Evolutionary conservation across 2,888 invertebrate species (phyloP).

Genomic region (Spisula solida): DNA sequence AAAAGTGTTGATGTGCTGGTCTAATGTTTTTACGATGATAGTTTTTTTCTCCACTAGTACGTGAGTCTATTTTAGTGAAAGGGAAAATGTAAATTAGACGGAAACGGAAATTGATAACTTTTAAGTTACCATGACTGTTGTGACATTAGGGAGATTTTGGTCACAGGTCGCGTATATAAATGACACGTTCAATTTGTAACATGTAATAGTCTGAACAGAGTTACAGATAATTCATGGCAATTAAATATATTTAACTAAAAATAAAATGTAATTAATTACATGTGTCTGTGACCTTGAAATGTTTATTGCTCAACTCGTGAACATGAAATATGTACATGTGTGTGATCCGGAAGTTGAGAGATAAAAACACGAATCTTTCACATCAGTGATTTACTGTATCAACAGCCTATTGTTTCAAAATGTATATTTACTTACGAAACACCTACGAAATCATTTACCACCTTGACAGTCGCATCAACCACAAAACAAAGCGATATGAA

Average conservation of each 20-base stretch:
- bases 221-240: not conserved
- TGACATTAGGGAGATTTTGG: too few species aligned
- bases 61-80: too few species aligned
- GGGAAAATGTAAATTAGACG: too few species aligned
- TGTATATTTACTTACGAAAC: not conserved
- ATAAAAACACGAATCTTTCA: not conserved
- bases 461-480: slow-evolving; percentile 1
- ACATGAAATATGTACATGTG: not conserved
- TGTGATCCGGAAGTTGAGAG: not conserved
- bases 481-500: slow-evolving; percentile 16
- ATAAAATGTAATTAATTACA: not conserved
- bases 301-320: not conserved
- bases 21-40: too few species aligned
- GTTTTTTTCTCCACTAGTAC: too few species aligned
- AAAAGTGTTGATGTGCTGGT: too few species aligned
- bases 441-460: not conserved
- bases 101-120: too few species aligned
- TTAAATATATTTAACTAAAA: not conserved
- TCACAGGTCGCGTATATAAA: not conserved
- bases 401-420: not conserved
- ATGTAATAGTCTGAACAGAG: not conserved
- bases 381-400: not conserved
- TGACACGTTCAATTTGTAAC: not conserved
- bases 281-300: not conserved
- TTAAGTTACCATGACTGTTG: too few species aligned